These are phyloP conservation scores for Andrena cerasifolii DNA, from an alignment of 1,140 invertebrate genomes.

Conservation along the genomic window DNA sequence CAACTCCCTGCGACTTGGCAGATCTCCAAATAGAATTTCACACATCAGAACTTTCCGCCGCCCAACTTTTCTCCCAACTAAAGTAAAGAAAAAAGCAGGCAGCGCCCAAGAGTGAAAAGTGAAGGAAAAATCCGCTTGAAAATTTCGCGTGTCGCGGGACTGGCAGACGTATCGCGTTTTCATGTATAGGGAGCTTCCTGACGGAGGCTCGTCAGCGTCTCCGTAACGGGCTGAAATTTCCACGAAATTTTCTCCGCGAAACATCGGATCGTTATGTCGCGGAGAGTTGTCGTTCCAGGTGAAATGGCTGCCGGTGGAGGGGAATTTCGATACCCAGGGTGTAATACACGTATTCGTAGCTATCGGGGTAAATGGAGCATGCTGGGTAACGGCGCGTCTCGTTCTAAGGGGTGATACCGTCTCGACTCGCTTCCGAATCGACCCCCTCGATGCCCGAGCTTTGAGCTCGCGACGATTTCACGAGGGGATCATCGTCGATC, in stretches of 20 bases:
- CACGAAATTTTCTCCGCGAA: conserved; percentile 29
- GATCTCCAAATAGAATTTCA: conserved; percentile 4
- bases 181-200: not conserved
- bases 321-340: conserved; percentile 51
- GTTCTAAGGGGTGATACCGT: conserved; percentile 33
- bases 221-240: conserved; percentile 11
- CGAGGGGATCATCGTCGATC: conserved; percentile 9
- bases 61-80: not conserved
- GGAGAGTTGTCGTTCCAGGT: conserved; percentile 45
- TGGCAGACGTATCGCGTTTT: not conserved
- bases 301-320: conserved; percentile 26
- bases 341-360: conserved; percentile 71
- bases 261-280: conserved; percentile 50
- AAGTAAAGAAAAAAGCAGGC: not conserved
- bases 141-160: not conserved
- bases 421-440: conserved; percentile 33
- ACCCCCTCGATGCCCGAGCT: conserved; percentile 48
- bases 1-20: too few relatives aligned
- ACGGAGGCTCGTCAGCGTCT: not conserved
- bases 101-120: not conserved
- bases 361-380: conserved; percentile 71
- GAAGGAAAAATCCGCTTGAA: not conserved
- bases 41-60: not conserved
- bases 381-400: conserved; percentile 63
- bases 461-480: conserved; percentile 49